Evolutionary conservation across 2,113 vertebrate genomes (phyloP).

Genomic region (Elgaria multicarinata): DNA sequence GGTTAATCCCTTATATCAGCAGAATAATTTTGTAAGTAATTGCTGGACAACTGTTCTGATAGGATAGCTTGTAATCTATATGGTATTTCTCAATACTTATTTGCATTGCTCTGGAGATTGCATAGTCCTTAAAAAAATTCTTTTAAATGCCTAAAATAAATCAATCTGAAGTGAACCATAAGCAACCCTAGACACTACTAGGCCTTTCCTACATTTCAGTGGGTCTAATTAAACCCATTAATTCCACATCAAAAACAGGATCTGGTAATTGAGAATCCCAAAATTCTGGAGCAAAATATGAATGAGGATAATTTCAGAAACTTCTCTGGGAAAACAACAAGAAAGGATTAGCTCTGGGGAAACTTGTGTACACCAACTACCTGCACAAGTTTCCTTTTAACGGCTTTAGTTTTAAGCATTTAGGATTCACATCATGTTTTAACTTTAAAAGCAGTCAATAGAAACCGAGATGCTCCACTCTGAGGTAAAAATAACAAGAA

Average conservation of each 20-base stretch:
- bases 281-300: background rate
- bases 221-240: background rate
- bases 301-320: background rate
- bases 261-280: background rate
- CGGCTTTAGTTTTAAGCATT: background rate
- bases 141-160: no score
- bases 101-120: background rate
- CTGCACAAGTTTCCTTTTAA: background rate
- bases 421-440: background rate
- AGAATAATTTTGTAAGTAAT: background rate
- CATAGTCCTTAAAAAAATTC: no score
- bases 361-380: background rate
- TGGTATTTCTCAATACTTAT: background rate
- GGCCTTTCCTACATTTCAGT: background rate
- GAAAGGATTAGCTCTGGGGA: background rate
- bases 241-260: background rate
- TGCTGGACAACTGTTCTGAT: background rate
- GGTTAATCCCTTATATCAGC: background rate
- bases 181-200: background rate
- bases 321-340: background rate
- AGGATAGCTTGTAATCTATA: background rate
- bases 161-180: no score
- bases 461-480: background rate
- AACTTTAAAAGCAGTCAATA: background rate
- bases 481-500: slow-evolving; percentile 1